These are phyloP conservation scores for Phrynocephalus guinanensis DNA, from an alignment of 2,797 vertebrate genomes.

Conservation along the genomic window DNA sequence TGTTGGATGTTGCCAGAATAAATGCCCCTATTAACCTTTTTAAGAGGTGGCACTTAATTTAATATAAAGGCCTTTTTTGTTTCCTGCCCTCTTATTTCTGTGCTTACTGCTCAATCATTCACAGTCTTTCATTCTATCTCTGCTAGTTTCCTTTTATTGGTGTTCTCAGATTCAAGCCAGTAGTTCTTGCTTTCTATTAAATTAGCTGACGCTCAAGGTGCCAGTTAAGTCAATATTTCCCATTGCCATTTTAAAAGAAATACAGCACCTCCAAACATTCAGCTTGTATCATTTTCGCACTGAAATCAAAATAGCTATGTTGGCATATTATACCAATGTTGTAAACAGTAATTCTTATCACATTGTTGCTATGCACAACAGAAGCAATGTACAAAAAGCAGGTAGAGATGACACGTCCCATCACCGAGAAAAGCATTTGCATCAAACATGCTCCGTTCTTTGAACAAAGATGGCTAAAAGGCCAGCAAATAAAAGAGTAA, in stretches of 20 bases:
- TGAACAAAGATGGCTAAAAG: constrained; percentile 56
- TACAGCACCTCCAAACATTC: neutral
- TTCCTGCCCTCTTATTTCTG: neutral
- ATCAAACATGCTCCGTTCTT: constrained; percentile 35
- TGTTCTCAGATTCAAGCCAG: constrained; percentile 1
- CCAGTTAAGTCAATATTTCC: constrained; percentile 4
- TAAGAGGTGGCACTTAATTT: neutral
- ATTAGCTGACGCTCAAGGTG: neutral
- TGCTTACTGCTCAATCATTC: neutral
- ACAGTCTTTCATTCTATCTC: neutral
- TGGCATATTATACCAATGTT: constrained; percentile 29
- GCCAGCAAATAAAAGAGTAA: constrained; percentile 62
- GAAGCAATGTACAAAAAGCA: constrained; percentile 53
- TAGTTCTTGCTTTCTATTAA: constrained; percentile 1
- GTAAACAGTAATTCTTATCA: constrained; percentile 50
- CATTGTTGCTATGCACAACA: constrained; percentile 51
- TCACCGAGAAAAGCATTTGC: constrained; percentile 46
- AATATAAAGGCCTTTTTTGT: neutral
- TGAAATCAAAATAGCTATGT: constrained; percentile 16
- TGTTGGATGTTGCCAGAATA: no score
- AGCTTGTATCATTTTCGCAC: constrained; percentile 17
- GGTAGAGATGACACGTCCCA: constrained; percentile 46
- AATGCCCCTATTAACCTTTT: neutral
- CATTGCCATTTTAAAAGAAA: neutral
- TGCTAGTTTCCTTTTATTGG: constrained; percentile 5